Evolutionary conservation across 2,113 vertebrate genomes (phyloP).

Genomic region (Amphiprion percula): DNA sequence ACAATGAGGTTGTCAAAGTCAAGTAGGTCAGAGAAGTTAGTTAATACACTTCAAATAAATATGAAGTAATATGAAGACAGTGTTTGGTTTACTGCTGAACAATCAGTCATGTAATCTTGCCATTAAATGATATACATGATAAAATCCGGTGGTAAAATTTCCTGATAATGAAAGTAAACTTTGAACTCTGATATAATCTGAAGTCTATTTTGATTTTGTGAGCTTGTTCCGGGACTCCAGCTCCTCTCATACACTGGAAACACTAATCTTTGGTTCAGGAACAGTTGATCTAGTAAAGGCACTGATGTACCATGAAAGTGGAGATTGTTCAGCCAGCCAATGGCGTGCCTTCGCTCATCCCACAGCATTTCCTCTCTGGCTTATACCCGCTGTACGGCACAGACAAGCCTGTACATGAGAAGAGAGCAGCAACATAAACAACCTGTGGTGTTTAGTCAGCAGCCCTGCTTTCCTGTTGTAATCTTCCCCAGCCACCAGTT

Average conservation of each 20-base stretch:
- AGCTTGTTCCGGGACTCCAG: constrained; percentile 11
- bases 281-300: constrained; percentile 30
- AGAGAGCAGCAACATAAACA: constrained; percentile 40
- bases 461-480: background rate
- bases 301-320: constrained; percentile 16
- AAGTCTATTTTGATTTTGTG: constrained; percentile 7
- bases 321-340: constrained; percentile 17
- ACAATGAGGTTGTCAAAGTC: background rate
- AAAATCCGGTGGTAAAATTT: background rate
- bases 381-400: constrained; percentile 29
- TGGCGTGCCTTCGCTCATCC: constrained; percentile 38
- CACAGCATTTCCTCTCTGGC: constrained; percentile 48
- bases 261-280: constrained; percentile 42
- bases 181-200: constrained; percentile 31
- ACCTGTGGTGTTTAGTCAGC: constrained; percentile 13
- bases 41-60: no score
- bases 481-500: no score
- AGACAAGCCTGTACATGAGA: constrained; percentile 48
- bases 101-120: constrained; percentile 24
- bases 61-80: background rate
- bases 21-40: background rate
- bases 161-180: constrained; percentile 46
- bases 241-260: background rate
- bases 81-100: background rate
- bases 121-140: constrained; percentile 29